Evolutionary conservation across 2,888 invertebrate species (phyloP).

Genomic region (Spodoptera picta): DNA sequence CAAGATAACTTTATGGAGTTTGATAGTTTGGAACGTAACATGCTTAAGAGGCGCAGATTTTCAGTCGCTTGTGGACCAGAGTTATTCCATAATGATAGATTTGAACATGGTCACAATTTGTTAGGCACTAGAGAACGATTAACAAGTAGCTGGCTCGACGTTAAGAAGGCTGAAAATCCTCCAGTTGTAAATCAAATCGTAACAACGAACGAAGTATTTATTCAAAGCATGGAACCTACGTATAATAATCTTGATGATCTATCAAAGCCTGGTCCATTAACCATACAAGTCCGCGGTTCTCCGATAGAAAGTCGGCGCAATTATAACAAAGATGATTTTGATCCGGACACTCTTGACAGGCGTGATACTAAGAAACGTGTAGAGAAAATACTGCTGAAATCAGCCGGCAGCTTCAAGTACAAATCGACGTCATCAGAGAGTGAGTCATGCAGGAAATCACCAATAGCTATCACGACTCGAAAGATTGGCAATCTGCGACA

Average conservation of each 20-base stretch:
- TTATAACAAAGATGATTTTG: constrained; percentile 92
- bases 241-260: constrained; percentile 80
- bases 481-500: constrained; percentile 93
- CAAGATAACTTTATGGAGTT: constrained; percentile 72
- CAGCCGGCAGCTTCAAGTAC: constrained; percentile 92
- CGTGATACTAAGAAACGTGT: constrained; percentile 78
- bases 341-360: constrained; percentile 95
- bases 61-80: constrained; percentile 81
- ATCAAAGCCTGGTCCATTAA: constrained; percentile 92
- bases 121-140: constrained; percentile 71
- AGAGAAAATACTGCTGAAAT: constrained; percentile 89
- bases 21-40: constrained; percentile 79
- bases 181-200: constrained; percentile 72
- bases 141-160: constrained; percentile 82
- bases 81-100: constrained; percentile 77
- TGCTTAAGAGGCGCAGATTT: constrained; percentile 75
- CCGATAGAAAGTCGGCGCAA: constrained; percentile 91
- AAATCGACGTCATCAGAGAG: constrained; percentile 76
- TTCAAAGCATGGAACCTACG: constrained; percentile 87
- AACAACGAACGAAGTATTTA: constrained; percentile 91
- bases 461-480: constrained; percentile 83
- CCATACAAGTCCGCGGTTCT: constrained; percentile 94
- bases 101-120: constrained; percentile 63
- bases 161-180: constrained; percentile 68
- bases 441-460: constrained; percentile 66